These are phyloP conservation scores for Coreius guichenoti DNA, from an alignment of 2,797 vertebrate species.

Conservation along the genomic window DNA sequence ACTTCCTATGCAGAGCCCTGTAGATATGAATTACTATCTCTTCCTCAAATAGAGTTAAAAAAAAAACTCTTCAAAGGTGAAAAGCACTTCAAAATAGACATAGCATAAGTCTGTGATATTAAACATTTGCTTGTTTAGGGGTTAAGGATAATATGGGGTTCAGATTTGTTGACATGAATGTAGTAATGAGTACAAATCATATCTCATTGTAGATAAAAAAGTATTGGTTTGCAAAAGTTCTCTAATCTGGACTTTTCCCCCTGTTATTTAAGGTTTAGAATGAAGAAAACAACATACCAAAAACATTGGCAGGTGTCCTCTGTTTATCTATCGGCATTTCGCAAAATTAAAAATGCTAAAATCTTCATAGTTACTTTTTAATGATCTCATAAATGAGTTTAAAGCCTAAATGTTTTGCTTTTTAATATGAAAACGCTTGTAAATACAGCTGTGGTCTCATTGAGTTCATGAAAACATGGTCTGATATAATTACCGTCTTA, in stretches of 20 bases:
- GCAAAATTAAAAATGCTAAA: background rate
- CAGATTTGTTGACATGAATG: background rate
- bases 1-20: constrained; percentile 47
- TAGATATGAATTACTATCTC: constrained; percentile 44
- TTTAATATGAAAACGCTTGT: constrained; percentile 4
- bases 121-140: constrained; percentile 10
- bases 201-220: background rate
- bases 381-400: constrained; percentile 1
- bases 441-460: constrained; percentile 2
- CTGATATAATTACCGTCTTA: constrained; percentile 23
- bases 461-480: constrained; percentile 16
- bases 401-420: background rate
- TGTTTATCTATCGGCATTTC: background rate
- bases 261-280: background rate
- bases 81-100: background rate
- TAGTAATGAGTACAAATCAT: background rate
- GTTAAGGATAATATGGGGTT: background rate
- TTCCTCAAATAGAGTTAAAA: constrained; percentile 30
- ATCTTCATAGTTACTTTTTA: background rate
- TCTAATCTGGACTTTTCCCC: background rate
- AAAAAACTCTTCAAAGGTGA: background rate
- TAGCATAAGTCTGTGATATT: background rate
- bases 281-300: background rate
- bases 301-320: background rate
- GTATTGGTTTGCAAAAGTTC: background rate